These are phyloP conservation scores for Galendromus occidentalis DNA, from an alignment of 1,140 invertebrate genomes.

Conservation along the genomic window DNA sequence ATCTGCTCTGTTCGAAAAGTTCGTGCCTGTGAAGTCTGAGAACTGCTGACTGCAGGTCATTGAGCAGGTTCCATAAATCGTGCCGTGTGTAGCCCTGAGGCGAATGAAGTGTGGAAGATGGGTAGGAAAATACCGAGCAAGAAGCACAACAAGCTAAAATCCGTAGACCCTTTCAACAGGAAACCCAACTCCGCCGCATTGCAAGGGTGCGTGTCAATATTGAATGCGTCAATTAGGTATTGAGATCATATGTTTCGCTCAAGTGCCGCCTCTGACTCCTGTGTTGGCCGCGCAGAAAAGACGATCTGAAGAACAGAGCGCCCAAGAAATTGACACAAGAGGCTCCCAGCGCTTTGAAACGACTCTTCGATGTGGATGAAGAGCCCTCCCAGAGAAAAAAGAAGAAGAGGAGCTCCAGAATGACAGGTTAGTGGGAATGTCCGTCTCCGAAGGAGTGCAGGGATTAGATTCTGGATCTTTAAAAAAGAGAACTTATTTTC, in stretches of 20 bases:
- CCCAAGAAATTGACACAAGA: not conserved
- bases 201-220: not conserved
- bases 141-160: conserved; percentile 7
- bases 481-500: too few species aligned
- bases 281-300: not conserved
- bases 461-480: too few species aligned
- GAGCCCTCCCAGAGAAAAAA: not conserved
- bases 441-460: too few species aligned
- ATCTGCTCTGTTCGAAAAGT: too few species aligned
- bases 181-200: not conserved
- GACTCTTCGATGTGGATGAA: not conserved
- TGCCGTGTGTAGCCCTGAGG: too few species aligned
- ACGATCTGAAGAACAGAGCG: not conserved
- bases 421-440: not conserved
- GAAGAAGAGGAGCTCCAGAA: not conserved
- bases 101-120: not conserved
- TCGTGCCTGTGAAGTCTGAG: too few species aligned
- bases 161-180: conserved; percentile 1
- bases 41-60: too few species aligned
- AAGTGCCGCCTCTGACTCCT: not conserved
- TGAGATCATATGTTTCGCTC: not conserved
- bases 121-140: not conserved
- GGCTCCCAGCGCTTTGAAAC: not conserved
- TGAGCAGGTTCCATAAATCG: too few species aligned
- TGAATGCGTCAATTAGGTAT: not conserved